Base-by-base conservation (phyloP, 2,888 invertebrate species). In the Plebejus anna region DNA sequence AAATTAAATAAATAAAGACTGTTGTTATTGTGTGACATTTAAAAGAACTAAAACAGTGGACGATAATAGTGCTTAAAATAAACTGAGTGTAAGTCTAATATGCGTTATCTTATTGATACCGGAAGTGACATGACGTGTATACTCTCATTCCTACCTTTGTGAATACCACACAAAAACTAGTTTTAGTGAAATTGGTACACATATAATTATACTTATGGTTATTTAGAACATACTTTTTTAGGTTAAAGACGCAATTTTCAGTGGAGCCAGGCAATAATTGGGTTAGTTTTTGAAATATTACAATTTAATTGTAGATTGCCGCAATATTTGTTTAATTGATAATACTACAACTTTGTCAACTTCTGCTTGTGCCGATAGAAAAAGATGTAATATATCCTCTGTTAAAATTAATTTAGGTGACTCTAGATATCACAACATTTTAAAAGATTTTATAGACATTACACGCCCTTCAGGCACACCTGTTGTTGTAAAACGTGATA, bases 201-300 rank as follows among this genome's bases (percentile, higher is more conserved):
- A 38, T 0, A 83, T 83, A 0, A 61, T 32, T 32, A 77, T 1
- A 83, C 83, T 0, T 83, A 80, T 59, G 83, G 83, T 2, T 81
- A 77, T 47, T 4, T 77, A 0, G 57, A 83, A 0, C 73, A 82
- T 0, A 78, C 76, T 7, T 70, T 83, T 75, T 42, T 84, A 75
- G 83, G 82, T 0, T 76, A 83, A 13, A 79, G 83, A 1, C 79
- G 83, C 0, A 66, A 78, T 22, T 84, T 80, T 75, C 38, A 75
- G 0, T 83, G 83, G 83, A 76, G 82, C 0, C 82, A 81, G 66
- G 76, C 84, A 0, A 85, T 84, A 6, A 83, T 84, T 3, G 71
- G 71, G 4, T 16, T 71, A 71, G 42, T 71, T 71, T 42, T 71
- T 71, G 4, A 71, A 71, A 71, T 38, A 16, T 42, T 42, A 32